A percentile compares a stretch with the other conserved stretches of the same genome.
Conservation (phyloP, 2,888 invertebrate genomes). For the Carpatolechia fugitivella region DNA sequence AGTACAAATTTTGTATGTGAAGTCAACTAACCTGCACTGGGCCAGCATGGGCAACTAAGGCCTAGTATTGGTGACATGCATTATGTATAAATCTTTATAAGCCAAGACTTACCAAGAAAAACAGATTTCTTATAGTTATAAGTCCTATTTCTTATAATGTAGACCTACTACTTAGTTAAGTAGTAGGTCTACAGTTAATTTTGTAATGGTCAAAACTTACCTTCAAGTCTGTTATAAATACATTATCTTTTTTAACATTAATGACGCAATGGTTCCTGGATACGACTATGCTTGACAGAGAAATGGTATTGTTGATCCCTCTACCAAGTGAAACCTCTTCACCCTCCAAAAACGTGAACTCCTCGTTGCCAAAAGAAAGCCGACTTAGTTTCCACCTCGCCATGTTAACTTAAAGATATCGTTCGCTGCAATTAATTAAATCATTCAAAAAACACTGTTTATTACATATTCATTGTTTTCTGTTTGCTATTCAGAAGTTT, state of each 20-base stretch:
- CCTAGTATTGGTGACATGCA: too few species aligned
- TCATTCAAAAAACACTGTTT: background rate
- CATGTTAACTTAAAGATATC: constrained; percentile 37
- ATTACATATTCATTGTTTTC: background rate
- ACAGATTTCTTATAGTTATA: too few species aligned
- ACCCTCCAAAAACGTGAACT: constrained; percentile 49
- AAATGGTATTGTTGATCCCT: constrained; percentile 50
- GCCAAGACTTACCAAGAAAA: too few species aligned
- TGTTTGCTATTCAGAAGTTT: background rate
- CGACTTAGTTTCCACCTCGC: constrained; percentile 62
- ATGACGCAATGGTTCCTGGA: constrained; percentile 65
- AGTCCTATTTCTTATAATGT: too few species aligned
- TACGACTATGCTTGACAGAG: constrained; percentile 57
- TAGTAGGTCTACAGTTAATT: too few species aligned
- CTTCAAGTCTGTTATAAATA: constrained; percentile 57
- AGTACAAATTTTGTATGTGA: too few species aligned
- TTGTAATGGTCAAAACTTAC: constrained; percentile 35
- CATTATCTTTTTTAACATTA: constrained; percentile 43
- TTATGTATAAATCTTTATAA: too few species aligned
- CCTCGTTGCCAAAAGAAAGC: constrained; percentile 50
- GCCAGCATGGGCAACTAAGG: too few species aligned
- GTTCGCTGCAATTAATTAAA: background rate
- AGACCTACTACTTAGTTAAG: too few species aligned
- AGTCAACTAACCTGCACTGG: too few species aligned
- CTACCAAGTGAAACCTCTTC: constrained; percentile 61